Base-by-base conservation (phyloP, 2,113 vertebrate genomes). In the Brienomyrus brachyistius region DNA sequence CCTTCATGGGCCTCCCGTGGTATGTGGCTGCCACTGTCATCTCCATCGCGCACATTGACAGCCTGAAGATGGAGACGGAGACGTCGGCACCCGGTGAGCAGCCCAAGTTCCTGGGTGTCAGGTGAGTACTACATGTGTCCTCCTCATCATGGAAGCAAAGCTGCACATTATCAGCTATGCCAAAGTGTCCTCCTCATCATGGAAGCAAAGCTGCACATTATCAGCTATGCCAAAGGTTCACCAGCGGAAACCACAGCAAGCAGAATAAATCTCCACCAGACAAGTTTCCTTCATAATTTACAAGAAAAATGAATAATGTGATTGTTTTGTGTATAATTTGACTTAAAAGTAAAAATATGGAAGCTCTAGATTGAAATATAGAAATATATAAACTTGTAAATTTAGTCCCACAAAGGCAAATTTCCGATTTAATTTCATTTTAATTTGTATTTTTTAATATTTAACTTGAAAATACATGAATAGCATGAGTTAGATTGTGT, bases 21-120 rank as follows among this genome's bases (percentile, higher is more conserved):
- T 99, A 99, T 0, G 98, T 99, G 62, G 98, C 98, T 0, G 98
- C 98, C 40, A 99, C 98, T 0, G 98, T 99, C 87, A 99, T 99
- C 94, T 99, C 98, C 93, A 99, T 99, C 0, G 98, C 98, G 31
- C 98, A 99, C 93, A 98, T 99, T 0, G 98, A 99, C 95, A 99
- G 98, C 84, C 95, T 99, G 93, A 99, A 98, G 95, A 99, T 99
- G 98, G 98, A 99, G 94, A 99, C 98, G 0, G 94, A 99, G 94
- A 99, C 98, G 0, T 99, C 98, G 0, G 98, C 98, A 0, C 98
- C 98, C 0, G 98, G 98, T 88, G 98, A 99, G 43, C 96, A 97
- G 91, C 98, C 98, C 11, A 99, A 99, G 92, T 99, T 99, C 92
- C 94, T 99, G 45, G 98, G 98, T 89, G 98, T 99, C 89, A 97